phyloP scores from a whole-genome alignment of 1,140 invertebrate species.

The Drosophila nigromelanica region DNA sequence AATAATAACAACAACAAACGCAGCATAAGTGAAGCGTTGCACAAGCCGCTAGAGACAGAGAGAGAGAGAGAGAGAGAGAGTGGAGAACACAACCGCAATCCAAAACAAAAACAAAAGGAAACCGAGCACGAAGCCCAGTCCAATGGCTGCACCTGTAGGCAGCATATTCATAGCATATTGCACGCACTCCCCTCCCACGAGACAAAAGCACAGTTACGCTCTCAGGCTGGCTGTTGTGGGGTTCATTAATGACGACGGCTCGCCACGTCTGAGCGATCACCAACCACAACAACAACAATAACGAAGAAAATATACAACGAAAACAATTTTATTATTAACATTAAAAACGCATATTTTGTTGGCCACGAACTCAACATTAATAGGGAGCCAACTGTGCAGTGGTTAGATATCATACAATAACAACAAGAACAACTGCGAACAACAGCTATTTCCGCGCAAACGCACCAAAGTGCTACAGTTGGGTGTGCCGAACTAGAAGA shows the following conservation, averaged over 20 bases:
- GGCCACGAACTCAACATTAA: conserved; percentile 43
- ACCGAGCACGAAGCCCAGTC: conserved; percentile 50
- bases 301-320: conserved; percentile 19
- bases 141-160: conserved; percentile 77
- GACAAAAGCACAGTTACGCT: conserved; percentile 52
- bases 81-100: conserved; percentile 42
- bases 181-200: background rate
- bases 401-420: conserved; percentile 32
- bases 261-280: conserved; percentile 77
- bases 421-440: conserved; percentile 23
- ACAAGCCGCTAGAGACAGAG: background rate
- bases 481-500: too few species aligned
- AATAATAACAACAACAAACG: conserved; percentile 58
- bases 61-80: conserved; percentile 9
- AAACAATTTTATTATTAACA: conserved; percentile 64
- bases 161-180: conserved; percentile 5
- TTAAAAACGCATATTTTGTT: conserved; percentile 71
- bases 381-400: conserved; percentile 34
- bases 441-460: conserved; percentile 45
- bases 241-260: conserved; percentile 57
- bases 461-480: background rate
- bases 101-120: conserved; percentile 57
- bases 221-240: conserved; percentile 39
- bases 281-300: conserved; percentile 33
- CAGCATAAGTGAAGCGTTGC: conserved; percentile 70